Evolutionary conservation across 2,888 invertebrate genomes (phyloP).

Genomic region (Melinopterus prodromus): DNA sequence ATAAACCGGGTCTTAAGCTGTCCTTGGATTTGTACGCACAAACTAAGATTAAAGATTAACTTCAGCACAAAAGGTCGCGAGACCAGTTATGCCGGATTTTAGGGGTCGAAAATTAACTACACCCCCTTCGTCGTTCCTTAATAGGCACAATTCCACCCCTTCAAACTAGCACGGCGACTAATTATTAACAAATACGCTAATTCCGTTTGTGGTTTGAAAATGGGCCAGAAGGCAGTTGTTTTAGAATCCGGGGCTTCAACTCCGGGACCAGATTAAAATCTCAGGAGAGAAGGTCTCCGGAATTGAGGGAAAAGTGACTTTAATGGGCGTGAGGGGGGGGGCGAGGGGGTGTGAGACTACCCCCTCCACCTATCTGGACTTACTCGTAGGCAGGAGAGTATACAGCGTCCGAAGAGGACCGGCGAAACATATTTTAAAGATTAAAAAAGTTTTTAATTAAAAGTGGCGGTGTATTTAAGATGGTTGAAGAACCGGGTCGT

Average conservation of each 20-base stretch:
- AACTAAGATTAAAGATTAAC: background rate
- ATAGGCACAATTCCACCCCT: background rate
- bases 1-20: background rate
- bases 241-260: background rate
- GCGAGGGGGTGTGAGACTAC: background rate
- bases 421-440: conserved; percentile 23
- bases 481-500: background rate
- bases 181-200: conserved; percentile 17
- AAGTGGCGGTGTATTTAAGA: conserved; percentile 10
- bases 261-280: conserved; percentile 16
- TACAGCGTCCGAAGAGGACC: background rate
- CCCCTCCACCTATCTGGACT: background rate
- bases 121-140: background rate
- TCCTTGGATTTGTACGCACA: background rate
- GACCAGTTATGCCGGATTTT: background rate
- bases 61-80: background rate
- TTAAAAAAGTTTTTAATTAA: conserved; percentile 26
- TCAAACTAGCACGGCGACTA: conserved; percentile 7
- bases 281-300: background rate
- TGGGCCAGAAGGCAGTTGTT: background rate
- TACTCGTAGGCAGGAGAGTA: too few relatives aligned
- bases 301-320: conserved; percentile 16
- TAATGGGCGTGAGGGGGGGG: background rate
- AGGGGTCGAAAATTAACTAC: background rate
- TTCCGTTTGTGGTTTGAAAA: background rate